phyloP scores from a whole-genome alignment of 2,797 vertebrate genomes.

The Melanotaenia pygmaea region DNA sequence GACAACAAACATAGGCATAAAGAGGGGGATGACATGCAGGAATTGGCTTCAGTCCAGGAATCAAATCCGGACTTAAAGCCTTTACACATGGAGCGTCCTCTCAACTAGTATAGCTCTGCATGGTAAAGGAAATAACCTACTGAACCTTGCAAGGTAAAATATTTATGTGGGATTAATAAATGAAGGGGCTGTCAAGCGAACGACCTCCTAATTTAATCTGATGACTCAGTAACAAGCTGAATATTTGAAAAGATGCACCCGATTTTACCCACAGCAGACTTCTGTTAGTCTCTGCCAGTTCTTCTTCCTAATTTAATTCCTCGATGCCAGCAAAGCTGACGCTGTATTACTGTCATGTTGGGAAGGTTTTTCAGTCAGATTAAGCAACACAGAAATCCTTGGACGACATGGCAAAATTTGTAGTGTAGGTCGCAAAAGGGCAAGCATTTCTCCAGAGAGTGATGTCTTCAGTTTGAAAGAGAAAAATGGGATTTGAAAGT shows the following conservation, averaged over 20 bases:
- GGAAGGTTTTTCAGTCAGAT: constrained; percentile 63
- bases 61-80: too few relatives aligned
- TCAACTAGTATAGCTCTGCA: too few relatives aligned
- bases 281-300: neutral
- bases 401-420: constrained; percentile 30
- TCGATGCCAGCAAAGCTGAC: constrained; percentile 21
- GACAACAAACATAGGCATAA: too few relatives aligned
- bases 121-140: neutral
- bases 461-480: constrained; percentile 25
- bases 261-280: constrained; percentile 23
- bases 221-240: constrained; percentile 23
- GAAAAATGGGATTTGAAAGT: neutral
- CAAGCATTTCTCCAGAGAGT: constrained; percentile 22
- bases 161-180: constrained; percentile 30
- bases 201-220: constrained; percentile 42
- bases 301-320: constrained; percentile 42
- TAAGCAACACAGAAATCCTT: constrained; percentile 52
- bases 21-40: too few relatives aligned
- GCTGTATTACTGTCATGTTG: constrained; percentile 41
- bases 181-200: constrained; percentile 21
- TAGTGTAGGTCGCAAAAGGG: constrained; percentile 6
- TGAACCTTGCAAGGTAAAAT: constrained; percentile 12
- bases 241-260: constrained; percentile 29
- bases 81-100: too few relatives aligned
- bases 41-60: too few relatives aligned